Percentiles rank a stretch among this genome's conserved stretches.
These are phyloP conservation scores for Neosilurus mollespiculum DNA, from an alignment of 2,797 vertebrate species.

Conservation along the genomic window DNA sequence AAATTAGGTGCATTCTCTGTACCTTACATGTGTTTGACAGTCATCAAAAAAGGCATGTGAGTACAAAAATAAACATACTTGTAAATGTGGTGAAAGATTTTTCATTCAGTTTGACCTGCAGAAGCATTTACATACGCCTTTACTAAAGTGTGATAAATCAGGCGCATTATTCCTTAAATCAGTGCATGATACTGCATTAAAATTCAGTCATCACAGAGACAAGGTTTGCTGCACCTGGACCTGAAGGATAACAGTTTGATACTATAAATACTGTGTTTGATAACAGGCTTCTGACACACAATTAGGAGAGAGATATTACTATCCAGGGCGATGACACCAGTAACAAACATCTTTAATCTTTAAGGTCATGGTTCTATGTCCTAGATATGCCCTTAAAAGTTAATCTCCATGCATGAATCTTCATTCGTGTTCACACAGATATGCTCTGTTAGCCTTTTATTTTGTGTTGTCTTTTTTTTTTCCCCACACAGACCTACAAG, in stretches of 20 bases:
- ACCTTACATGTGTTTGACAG: neutral
- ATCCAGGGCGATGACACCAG: neutral
- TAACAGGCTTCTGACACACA: neutral
- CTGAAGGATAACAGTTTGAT: neutral
- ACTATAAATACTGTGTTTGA: slow-evolving; percentile 5
- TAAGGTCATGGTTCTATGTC: neutral
- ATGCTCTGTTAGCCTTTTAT: neutral
- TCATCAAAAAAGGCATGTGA: neutral
- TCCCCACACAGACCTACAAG: neutral
- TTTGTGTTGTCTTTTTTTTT: slow-evolving; percentile 12
- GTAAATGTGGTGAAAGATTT: neutral
- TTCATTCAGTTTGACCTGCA: neutral
- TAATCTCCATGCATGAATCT: neutral
- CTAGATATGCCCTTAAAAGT: neutral
- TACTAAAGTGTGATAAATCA: neutral
- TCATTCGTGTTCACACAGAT: neutral
- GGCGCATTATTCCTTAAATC: neutral
- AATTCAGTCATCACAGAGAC: neutral
- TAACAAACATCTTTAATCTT: neutral
- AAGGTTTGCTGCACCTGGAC: neutral
- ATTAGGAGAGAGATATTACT: slow-evolving; percentile 3
- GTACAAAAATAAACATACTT: neutral
- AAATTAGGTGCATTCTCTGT: neutral
- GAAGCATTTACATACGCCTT: neutral
- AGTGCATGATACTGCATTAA: neutral